Conservation (phyloP, 2,113 vertebrate species). For the Garra rufa region DNA sequence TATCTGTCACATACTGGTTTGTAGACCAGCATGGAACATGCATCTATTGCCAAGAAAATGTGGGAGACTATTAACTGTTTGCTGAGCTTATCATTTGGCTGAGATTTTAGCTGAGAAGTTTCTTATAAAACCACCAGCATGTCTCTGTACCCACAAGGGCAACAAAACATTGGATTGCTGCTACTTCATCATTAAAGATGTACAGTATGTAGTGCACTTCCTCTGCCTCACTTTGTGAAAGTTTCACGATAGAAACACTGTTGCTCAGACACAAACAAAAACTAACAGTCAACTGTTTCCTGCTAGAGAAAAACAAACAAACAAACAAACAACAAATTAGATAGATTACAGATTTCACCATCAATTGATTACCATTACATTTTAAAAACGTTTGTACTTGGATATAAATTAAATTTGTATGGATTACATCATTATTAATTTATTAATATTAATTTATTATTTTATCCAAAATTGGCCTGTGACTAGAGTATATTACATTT, state of each 20-base stretch:
- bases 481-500: no score
- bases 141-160: background rate
- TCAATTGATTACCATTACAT: no score
- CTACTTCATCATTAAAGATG: constrained; percentile 15
- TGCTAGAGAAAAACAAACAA: background rate
- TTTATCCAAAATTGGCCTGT: no score
- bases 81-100: background rate
- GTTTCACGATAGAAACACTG: background rate
- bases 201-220: background rate
- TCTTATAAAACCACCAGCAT: background rate
- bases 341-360: no score
- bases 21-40: background rate
- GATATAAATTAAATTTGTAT: no score
- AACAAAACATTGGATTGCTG: background rate
- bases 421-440: no score
- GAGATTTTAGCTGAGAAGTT: background rate
- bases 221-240: background rate
- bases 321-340: no score
- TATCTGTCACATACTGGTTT: background rate
- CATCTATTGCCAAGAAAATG: background rate
- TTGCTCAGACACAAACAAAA: constrained; percentile 5
- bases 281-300: background rate
- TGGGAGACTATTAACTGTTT: background rate
- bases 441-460: no score
- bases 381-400: no score